Evolutionary conservation across 2,888 invertebrate genomes (phyloP).

Genomic region (Electrophaes corylata): DNA sequence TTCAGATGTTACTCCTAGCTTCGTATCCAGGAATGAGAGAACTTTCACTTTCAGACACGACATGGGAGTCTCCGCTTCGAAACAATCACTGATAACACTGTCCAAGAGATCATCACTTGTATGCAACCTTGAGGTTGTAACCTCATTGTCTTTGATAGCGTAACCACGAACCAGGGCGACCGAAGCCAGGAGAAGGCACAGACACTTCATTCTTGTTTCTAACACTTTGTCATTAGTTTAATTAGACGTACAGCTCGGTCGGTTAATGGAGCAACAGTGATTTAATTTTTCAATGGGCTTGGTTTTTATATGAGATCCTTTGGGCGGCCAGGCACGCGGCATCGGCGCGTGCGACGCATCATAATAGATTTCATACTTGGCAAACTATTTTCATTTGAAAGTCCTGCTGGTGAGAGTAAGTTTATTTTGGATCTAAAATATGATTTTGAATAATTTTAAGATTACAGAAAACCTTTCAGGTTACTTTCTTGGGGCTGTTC

Average conservation of each 20-base stretch:
- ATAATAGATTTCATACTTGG: slow-evolving; percentile 71
- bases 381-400: slow-evolving; percentile 81
- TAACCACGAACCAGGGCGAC: slow-evolving; percentile 75
- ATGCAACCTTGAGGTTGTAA: slow-evolving; percentile 82
- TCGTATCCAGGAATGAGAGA: slow-evolving; percentile 89
- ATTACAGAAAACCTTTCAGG: too few species aligned
- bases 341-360: slow-evolving; percentile 63
- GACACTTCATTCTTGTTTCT: slow-evolving; percentile 75
- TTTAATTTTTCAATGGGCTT: slow-evolving; percentile 86
- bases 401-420: slow-evolving; percentile 79
- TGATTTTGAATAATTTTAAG: slow-evolving; percentile 30
- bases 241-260: slow-evolving; percentile 74
- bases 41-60: slow-evolving; percentile 91
- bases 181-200: slow-evolving; percentile 80
- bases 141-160: slow-evolving; percentile 83
- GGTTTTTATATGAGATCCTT: slow-evolving; percentile 86
- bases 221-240: slow-evolving; percentile 79
- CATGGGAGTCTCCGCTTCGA: slow-evolving; percentile 86
- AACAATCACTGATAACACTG: slow-evolving; percentile 89
- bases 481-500: too few species aligned
- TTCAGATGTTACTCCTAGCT: slow-evolving; percentile 86
- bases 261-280: slow-evolving; percentile 83
- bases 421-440: slow-evolving; percentile 44
- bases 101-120: slow-evolving; percentile 88
- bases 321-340: slow-evolving; percentile 81